A percentile compares a stretch with the other conserved stretches of the same genome.
Evolutionary conservation across 2,113 vertebrate genomes (phyloP).

Genomic region (Notiomystis cincta): DNA sequence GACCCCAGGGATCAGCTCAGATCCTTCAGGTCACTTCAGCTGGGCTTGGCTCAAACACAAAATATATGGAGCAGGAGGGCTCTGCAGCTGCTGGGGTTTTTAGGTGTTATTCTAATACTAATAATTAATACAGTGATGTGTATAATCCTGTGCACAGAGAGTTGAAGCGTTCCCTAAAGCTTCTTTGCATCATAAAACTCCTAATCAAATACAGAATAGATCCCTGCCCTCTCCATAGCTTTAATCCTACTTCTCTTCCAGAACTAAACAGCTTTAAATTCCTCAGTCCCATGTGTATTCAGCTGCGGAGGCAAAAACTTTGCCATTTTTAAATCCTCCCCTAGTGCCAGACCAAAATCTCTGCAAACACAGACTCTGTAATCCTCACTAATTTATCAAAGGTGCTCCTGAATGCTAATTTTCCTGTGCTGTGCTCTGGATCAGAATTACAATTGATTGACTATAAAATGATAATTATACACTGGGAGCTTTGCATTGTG

Average conservation of each 20-base stretch:
- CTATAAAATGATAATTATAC: slow-evolving; percentile 60
- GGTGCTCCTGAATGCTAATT: slow-evolving; percentile 23
- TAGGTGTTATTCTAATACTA: slow-evolving; percentile 5
- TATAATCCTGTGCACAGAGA: slow-evolving; percentile 3
- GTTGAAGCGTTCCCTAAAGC: slow-evolving; percentile 22
- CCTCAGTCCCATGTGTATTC: slow-evolving; percentile 13
- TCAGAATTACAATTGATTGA: slow-evolving; percentile 40
- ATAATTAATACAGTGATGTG: slow-evolving; percentile 52
- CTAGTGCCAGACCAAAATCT: slow-evolving; percentile 32
- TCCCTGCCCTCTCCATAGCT: slow-evolving; percentile 40
- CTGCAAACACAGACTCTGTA: slow-evolving; percentile 23
- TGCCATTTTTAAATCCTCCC: slow-evolving; percentile 44
- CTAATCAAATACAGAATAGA: slow-evolving; percentile 49
- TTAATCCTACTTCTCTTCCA: slow-evolving; percentile 36
- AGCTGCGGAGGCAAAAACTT: slow-evolving; percentile 32
- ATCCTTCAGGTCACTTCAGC: not conserved
- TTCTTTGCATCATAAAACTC: slow-evolving; percentile 55
- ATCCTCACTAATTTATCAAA: slow-evolving; percentile 48
- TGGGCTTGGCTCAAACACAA: not conserved
- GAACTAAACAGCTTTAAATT: slow-evolving; percentile 52
- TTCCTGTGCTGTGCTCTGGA: not conserved
- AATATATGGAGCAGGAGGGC: not conserved
- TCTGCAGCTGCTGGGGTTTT: not conserved
- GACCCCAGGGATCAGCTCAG: not conserved
- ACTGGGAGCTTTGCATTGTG: slow-evolving; percentile 27